Base-by-base conservation (phyloP, 2,113 vertebrate genomes). In the Nanger granti region DNA sequence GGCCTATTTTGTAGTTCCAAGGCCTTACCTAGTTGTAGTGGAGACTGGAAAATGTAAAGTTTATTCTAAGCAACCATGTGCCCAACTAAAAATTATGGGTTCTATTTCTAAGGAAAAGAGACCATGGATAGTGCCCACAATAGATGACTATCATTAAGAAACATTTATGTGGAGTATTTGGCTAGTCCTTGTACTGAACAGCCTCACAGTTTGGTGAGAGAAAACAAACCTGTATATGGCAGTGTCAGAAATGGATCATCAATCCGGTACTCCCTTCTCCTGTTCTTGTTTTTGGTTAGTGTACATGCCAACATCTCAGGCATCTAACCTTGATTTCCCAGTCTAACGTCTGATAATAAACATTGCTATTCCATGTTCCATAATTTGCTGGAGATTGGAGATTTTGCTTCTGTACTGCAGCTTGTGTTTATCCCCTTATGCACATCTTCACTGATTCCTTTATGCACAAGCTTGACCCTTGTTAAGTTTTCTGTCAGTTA, bases 41-140 rank as follows among this genome's bases (percentile, higher is more conserved):
- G 95, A 97, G 55, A 94, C 20, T 93, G 28, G 47, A 94, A 97
- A 93, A 87, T 94, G 17, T 49, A 76, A 29, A 52, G 52, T 94
- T 97, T 96, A 59, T 89, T 69, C 60, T 84, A 91, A 69, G 47
- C 18, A 86, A 22, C 34, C 55, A 26, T 89, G 54, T 95, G 31
- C 37, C 55, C 54, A 79, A 10, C 44, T 91, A 93, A 97, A 94
- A 97, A 93, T 91, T 86, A 94, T 83, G 13, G 89, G 83, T 96
- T 97, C 41, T 88, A 17, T 97, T 95, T 97, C 93, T 96, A 93
- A 94, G 82, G 18, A 76, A 89, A 88, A 60, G 89, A 93, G 55
- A 69, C 22, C 18, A 52, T 92, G 41, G 87, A 62, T 80, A 80
- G 84, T 93, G 86, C 62, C 92, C 66, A 93, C 60, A 93, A 73